Evolutionary conservation across 2,113 vertebrate species (phyloP).

Genomic region (Ptilonorhynchus violaceus): DNA sequence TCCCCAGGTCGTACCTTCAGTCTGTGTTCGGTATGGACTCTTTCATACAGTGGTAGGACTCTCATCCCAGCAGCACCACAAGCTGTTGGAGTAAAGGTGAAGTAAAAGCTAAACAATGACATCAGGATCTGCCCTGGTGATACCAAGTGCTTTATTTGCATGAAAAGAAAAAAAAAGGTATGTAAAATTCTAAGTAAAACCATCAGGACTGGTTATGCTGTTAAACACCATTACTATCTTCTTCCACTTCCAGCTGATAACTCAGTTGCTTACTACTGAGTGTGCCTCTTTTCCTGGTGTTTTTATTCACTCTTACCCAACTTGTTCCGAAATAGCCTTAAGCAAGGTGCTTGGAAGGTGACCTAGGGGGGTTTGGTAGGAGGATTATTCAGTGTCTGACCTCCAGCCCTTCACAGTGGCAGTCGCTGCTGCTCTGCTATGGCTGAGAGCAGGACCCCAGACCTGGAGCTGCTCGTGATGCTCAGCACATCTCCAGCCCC

Average conservation of each 20-base stretch:
- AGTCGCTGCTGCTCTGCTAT: not conserved
- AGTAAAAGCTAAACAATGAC: not conserved
- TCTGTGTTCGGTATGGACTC: not conserved
- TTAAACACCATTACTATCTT: not conserved
- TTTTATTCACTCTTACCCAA: not conserved
- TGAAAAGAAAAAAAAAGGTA: not conserved
- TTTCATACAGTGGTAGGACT: not conserved
- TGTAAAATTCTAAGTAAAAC: not conserved
- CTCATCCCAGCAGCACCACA: not conserved
- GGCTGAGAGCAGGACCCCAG: not conserved
- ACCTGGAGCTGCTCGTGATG: not conserved
- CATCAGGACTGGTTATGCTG: not conserved
- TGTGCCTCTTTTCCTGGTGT: not conserved
- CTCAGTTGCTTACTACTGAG: not conserved
- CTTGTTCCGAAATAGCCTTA: not conserved
- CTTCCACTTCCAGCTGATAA: not conserved
- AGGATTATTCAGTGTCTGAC: not conserved
- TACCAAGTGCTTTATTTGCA: not conserved
- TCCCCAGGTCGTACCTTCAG: fast-evolving
- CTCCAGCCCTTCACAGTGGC: not conserved
- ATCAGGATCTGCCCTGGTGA: not conserved
- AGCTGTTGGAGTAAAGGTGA: not conserved
- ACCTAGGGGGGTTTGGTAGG: not conserved
- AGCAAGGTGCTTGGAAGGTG: not conserved
- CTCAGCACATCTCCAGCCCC: not conserved